Base-by-base conservation (phyloP, 1,140 invertebrate genomes). In the Drosophila melanica region DNA sequence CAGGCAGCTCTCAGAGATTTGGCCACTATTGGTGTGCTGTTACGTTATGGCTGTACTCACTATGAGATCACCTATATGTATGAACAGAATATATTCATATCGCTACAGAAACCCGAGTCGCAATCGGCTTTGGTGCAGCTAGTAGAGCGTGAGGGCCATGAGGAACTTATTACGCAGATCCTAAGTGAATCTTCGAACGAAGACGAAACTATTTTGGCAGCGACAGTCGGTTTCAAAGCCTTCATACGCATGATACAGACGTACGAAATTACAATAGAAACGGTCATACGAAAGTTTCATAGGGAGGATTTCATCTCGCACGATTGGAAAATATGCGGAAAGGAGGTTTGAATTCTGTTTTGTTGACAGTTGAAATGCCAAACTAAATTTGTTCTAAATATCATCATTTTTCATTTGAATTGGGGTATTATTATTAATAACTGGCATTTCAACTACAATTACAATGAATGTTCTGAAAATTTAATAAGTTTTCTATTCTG, bases 231-330 rank as follows among this genome's bases (percentile, higher is more conserved):
- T 8, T 97, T 97, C 90, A 94, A 94, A 77, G 96, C 96, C 6
- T 96, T 97, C 80, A 95, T 97, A 92, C 95, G 94, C 81, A 97
- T 97, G 96, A 94, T 97, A 8, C 95, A 97, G 84, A 92, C 95
- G 47, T 95, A 96, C 78, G 94, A 96, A 90, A 94, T 95, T 12
- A 95, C 95, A 3, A 95, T 97, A 23, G 96, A 97, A 92, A 96
- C 97, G 92, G 95, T 97, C 20, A 96, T 97, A 65, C 95, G 95
- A 10, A 95, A 96, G 63, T 96, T 97, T 82, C 94, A 94, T 58
- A 95, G 96, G 11, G 95, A 97, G 92, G 96, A 97, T 90, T 97
- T 98, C 82, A 94, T 95, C 62, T 94, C 95, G 30, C 93, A 95
- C 63, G 94, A 95, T 77, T 97, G 96, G 96, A 96, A 96, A 94